Percentiles rank a stretch among this genome's conserved stretches.
These are phyloP conservation scores for Nycticorax nycticorax DNA, from an alignment of 2,113 vertebrate genomes.

Conservation along the genomic window DNA sequence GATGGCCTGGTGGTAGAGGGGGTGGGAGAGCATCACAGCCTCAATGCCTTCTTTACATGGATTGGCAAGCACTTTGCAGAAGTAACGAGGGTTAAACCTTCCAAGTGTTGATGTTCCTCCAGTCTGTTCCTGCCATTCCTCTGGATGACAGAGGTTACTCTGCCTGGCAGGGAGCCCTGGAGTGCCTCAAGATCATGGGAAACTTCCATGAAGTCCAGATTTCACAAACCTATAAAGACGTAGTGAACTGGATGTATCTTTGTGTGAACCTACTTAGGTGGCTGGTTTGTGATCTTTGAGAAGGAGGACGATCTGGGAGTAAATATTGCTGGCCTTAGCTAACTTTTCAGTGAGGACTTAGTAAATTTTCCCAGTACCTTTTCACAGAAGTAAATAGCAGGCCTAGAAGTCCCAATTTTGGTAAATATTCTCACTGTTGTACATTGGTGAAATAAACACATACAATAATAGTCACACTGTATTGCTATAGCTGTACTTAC, in stretches of 20 bases:
- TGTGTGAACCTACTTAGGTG: background rate
- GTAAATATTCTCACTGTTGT: background rate
- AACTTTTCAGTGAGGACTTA: background rate
- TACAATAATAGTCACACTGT: background rate
- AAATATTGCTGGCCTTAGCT: background rate
- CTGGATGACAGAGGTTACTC: background rate
- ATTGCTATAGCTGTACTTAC: slow-evolving; percentile 20
- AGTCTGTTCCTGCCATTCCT: background rate
- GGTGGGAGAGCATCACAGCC: background rate
- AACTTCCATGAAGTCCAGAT: background rate
- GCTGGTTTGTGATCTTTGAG: background rate
- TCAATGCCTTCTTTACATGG: background rate
- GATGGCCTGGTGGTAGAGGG: background rate
- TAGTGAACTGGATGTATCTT: background rate
- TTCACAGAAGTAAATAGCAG: background rate
- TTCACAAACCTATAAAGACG: background rate
- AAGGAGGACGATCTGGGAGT: background rate
- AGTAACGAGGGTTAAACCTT: background rate
- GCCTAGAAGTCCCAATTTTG: background rate
- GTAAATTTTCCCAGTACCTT: background rate
- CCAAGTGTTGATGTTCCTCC: background rate
- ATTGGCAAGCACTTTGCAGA: background rate
- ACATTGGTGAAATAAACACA: background rate
- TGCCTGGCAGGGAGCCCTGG: background rate
- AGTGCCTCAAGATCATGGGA: background rate